Base-by-base conservation (phyloP, 2,888 invertebrate species). In the Griposia aprilina region DNA sequence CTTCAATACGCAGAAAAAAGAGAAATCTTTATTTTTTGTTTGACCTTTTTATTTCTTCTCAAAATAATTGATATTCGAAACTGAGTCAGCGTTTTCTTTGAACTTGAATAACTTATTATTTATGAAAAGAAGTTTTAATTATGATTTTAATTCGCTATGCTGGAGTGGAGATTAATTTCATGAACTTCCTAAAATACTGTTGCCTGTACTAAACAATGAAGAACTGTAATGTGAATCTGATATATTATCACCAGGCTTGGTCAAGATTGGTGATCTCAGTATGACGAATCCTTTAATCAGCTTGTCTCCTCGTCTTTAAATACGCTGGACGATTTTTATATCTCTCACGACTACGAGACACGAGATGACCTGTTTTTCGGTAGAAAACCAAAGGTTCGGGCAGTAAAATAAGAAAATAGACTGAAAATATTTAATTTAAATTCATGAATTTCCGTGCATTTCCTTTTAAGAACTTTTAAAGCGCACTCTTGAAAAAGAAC, bases 401-500 rank as follows among this genome's bases (percentile, higher is more conserved):
- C 5, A n/a, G 23, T n/a, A 23, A 67, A 50, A 69, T 17, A 23
- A 10, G 26, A 30, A 74, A 71, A 59, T 2, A 4, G 2, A 0
- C 8, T 17, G 10, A 5, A 55, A 36, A 36, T 0, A 30, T 36
- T 63, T 30, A 0, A 50, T 48, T 48, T n/a, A 26, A 1, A 11
- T 60, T 17, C 1, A 62, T 20, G 23, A 36, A 23, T 7, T 66
- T 74, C 13, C 10, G 41, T 17, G 20, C 20, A 67, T 23, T 17
- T 26, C 17, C 59, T 17, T 26, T 4, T 11, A 8, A 15, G 66
- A 26, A n/a, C 2, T 76, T 80, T 74, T 70, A 67, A 73, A 50
- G n/a, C 20, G 5, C 50, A 80, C 73, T 82, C 85, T 84, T 87
- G 81, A 87, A 82, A 74, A 69, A 67, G 8, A 84, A 85, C 85